These are phyloP conservation scores for Fundulus diaphanus DNA, from an alignment of 2,797 vertebrate genomes.

Conservation along the genomic window DNA sequence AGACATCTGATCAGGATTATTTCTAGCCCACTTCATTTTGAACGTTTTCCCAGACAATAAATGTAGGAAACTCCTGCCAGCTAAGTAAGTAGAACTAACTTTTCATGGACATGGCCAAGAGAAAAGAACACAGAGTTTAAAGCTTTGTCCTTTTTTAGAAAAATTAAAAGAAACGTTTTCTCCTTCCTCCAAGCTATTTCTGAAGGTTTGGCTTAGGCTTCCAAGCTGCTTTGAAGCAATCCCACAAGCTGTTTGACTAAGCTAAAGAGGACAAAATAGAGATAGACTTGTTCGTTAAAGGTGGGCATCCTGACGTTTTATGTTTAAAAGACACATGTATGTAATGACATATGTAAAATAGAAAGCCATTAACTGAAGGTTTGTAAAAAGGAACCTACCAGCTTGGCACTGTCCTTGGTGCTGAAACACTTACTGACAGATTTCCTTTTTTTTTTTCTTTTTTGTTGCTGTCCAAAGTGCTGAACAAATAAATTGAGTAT, in stretches of 20 bases:
- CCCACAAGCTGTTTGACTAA: slow-evolving; percentile 67
- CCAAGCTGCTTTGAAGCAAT: slow-evolving; percentile 70
- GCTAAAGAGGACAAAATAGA: slow-evolving; percentile 54
- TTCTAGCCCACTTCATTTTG: neutral
- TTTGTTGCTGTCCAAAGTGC: slow-evolving; percentile 51
- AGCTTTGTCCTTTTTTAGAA: slow-evolving; percentile 31
- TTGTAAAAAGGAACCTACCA: neutral
- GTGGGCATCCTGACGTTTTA: neutral
- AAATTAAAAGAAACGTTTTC: slow-evolving; percentile 44
- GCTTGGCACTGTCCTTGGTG: slow-evolving; percentile 51
- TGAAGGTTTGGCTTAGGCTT: slow-evolving; percentile 69
- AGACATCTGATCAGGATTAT: neutral
- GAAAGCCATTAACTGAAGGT: neutral
- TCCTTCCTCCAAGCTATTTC: slow-evolving; percentile 65
- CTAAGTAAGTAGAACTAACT: slow-evolving; percentile 34
- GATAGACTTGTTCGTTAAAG: neutral
- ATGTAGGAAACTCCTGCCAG: slow-evolving; percentile 12
- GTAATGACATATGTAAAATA: neutral
- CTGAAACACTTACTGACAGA: slow-evolving; percentile 42
- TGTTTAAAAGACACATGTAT: neutral
- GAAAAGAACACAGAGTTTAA: slow-evolving; percentile 7
- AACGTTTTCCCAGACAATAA: slow-evolving; percentile 3
- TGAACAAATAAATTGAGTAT: slow-evolving; percentile 41
- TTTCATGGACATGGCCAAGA: slow-evolving; percentile 20
- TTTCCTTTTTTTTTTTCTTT: slow-evolving; percentile 7